Base-by-base conservation (phyloP, 2,797 vertebrate genomes). In the Spatula clypeata region DNA sequence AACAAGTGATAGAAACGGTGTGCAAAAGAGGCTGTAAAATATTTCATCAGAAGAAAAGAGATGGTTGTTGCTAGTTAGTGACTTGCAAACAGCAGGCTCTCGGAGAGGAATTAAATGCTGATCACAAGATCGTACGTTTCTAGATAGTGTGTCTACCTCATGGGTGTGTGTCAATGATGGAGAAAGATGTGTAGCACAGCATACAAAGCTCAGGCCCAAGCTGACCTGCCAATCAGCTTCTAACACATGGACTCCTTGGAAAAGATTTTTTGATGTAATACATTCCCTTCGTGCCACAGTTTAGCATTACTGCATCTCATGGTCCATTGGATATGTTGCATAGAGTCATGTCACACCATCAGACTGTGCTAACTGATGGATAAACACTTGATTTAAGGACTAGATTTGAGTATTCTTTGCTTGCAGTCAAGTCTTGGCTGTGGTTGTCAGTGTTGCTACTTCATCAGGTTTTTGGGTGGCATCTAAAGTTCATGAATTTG, bases 91-190 rank as follows among this genome's bases (percentile, higher is more conserved):
- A 79, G 29, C 32, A 74, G 54, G 20, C 57, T 4, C 13, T 62
- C 21, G 20, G n/a, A 76, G 14, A 79, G 11, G 42, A 58, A 66
- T 66, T 57, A 69, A 81, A 58, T 75, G 11, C 58, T 73, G 34
- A 27, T 58, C 16, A 40, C 19, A 45, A 51, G 44, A 15, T 19
- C 18, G 17, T 19, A 45, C 23, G 47, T 93, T n/a, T 55, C 54
- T 34, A 19, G 18, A 12, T 26, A 45, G 45, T 3, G 2, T 21
- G 13, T 66, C 10, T 47, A 1, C 23, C 34, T 86, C 31, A 32
- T 0, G 44, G 49, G 13, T 73, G 8, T 44, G 10, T 2, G 0
- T 3, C 62, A 40, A 10, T 36, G 29, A 5, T 70, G 51, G n/a
- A 70, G 38, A 55, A 79, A 62, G 9, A 15, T 5, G 6, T 5